phyloP scores from a whole-genome alignment of 2,797 vertebrate species.

The Gadopsis marmoratus region DNA sequence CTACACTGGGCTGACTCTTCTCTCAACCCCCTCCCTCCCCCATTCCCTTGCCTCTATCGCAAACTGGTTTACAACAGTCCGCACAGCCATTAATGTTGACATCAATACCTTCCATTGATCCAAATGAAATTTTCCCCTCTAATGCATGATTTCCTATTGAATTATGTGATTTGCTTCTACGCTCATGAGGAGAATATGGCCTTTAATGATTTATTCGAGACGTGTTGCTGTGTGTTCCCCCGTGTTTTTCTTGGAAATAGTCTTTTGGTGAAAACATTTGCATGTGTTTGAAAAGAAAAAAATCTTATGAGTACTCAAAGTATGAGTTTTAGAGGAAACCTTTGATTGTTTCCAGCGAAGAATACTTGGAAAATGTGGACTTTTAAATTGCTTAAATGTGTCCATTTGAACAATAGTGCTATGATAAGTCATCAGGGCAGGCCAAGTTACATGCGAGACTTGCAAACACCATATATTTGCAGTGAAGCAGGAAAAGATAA shows the following conservation, averaged over 20 bases:
- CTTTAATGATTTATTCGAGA: slow-evolving; percentile 60
- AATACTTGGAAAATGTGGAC: slow-evolving; percentile 49
- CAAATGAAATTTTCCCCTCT: slow-evolving; percentile 69
- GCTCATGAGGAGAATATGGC: slow-evolving; percentile 49
- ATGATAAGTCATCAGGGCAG: background rate
- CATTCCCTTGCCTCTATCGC: slow-evolving; percentile 14
- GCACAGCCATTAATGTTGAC: slow-evolving; percentile 60
- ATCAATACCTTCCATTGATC: slow-evolving; percentile 79
- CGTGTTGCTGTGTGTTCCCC: slow-evolving; percentile 12
- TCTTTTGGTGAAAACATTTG: slow-evolving; percentile 26
- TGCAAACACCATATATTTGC: background rate
- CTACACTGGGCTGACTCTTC: slow-evolving; percentile 70
- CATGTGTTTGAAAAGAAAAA: slow-evolving; percentile 34
- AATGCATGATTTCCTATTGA: slow-evolving; percentile 80
- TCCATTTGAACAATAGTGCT: background rate
- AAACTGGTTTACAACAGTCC: slow-evolving; percentile 69
- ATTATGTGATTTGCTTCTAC: slow-evolving; percentile 73
- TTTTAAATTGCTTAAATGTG: background rate
- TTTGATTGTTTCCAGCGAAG: slow-evolving; percentile 43
- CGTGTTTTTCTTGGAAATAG: slow-evolving; percentile 45
- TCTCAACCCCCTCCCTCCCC: slow-evolving; percentile 49
- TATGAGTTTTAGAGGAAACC: slow-evolving; percentile 27
- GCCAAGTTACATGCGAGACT: background rate
- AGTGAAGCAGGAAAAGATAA: slow-evolving; percentile 2
- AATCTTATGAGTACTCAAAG: background rate